Evolutionary conservation across 2,113 vertebrate species (phyloP).

Genomic region (Phalacrocorax brasilianus): DNA sequence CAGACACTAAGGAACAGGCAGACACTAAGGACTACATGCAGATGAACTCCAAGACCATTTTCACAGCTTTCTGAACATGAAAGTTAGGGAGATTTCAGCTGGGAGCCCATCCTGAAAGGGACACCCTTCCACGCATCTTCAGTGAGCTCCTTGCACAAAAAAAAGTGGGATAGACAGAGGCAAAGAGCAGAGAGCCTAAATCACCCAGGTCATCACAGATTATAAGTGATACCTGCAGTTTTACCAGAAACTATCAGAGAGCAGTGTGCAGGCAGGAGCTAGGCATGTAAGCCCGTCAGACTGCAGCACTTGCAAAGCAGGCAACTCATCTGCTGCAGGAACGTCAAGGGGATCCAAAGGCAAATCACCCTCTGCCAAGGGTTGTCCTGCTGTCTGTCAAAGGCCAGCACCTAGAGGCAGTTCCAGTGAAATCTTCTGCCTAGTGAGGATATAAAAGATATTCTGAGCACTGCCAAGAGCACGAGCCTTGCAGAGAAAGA

Average conservation of each 20-base stretch:
- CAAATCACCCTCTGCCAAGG: not conserved
- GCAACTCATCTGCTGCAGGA: not conserved
- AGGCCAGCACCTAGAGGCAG: not conserved
- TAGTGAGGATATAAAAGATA: not conserved
- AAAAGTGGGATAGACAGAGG: not conserved
- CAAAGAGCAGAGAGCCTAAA: not conserved
- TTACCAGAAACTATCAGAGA: not conserved
- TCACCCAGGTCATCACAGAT: not conserved
- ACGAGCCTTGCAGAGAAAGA: not conserved
- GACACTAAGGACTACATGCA: too few species aligned
- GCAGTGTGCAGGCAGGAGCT: not conserved
- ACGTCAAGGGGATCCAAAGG: rapidly evolving
- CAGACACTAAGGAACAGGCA: not conserved
- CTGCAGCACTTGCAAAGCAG: not conserved
- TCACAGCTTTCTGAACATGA: not conserved
- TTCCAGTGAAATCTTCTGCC: not conserved
- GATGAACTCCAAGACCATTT: not conserved
- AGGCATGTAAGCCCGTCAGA: not conserved
- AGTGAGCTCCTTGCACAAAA: not conserved
- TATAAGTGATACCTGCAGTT: not conserved
- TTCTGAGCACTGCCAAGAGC: not conserved
- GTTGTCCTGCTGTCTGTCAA: not conserved
- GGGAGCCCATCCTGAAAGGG: not conserved
- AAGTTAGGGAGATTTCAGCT: not conserved
- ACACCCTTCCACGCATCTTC: not conserved